Evolutionary conservation across 2,888 invertebrate species (phyloP).

Genomic region (Chymomyza caudatula): DNA sequence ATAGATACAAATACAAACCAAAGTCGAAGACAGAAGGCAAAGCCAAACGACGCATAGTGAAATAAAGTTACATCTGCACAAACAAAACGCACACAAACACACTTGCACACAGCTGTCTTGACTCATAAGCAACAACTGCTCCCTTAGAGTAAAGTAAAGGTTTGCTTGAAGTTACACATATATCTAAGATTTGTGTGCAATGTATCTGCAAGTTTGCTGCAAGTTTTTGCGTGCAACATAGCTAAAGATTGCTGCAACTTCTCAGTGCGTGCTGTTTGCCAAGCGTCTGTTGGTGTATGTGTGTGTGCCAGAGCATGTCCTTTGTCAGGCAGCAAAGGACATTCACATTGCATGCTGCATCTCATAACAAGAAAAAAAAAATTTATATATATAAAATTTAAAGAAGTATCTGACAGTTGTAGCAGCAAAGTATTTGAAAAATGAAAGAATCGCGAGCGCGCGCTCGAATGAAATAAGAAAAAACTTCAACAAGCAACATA

Average conservation of each 20-base stretch:
- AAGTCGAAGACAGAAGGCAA: constrained; percentile 10
- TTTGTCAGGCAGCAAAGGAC: constrained; percentile 66
- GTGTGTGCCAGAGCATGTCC: constrained; percentile 41
- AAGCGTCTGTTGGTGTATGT: constrained; percentile 14
- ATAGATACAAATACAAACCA: background rate
- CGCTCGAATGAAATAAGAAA: background rate
- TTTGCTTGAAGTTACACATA: background rate
- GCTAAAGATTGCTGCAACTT: constrained; percentile 19
- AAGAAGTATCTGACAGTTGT: constrained; percentile 62
- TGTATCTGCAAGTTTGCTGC: constrained; percentile 31
- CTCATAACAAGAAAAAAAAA: constrained; percentile 23
- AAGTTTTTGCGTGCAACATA: constrained; percentile 55
- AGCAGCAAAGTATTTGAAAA: constrained; percentile 63
- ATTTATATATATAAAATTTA: background rate
- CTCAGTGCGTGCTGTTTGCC: background rate
- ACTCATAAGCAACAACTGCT: background rate
- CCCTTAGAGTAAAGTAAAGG: background rate
- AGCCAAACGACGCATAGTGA: constrained; percentile 2
- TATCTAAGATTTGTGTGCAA: background rate
- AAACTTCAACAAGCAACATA: no score
- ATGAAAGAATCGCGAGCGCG: constrained; percentile 51
- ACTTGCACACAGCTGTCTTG: background rate
- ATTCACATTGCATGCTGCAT: constrained; percentile 59
- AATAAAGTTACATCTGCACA: constrained; percentile 61
- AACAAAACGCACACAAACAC: constrained; percentile 28